phyloP scores from a whole-genome alignment of 2,888 invertebrate species.

The Heteropelma amictum region DNA sequence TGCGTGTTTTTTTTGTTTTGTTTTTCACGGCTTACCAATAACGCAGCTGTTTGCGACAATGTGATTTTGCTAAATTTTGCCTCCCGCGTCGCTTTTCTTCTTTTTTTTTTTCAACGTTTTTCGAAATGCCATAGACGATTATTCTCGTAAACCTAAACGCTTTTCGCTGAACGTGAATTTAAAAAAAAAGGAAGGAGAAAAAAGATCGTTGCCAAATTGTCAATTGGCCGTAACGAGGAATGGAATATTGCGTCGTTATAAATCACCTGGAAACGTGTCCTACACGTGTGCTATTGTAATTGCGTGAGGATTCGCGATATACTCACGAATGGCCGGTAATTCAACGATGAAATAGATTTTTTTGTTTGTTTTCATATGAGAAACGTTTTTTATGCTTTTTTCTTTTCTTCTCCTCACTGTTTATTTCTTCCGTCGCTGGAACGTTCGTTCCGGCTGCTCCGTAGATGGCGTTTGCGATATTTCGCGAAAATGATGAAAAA shows the following conservation, averaged over 20 bases:
- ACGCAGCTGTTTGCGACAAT: slow-evolving; percentile 49
- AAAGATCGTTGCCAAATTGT: slow-evolving; percentile 17
- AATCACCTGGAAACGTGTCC: not conserved
- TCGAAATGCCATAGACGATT: slow-evolving; percentile 7
- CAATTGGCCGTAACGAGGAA: not conserved
- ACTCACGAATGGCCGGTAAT: too few relatives aligned
- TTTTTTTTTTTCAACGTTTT: too few relatives aligned
- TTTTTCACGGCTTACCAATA: slow-evolving; percentile 53
- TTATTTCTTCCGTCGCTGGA: too few relatives aligned
- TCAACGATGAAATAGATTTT: slow-evolving; percentile 24
- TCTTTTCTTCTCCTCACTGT: not conserved
- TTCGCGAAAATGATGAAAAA: too few relatives aligned
- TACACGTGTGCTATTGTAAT: not conserved
- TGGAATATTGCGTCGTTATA: not conserved
- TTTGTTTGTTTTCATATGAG: slow-evolving; percentile 26
- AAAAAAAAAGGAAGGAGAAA: too few relatives aligned
- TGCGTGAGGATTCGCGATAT: not conserved
- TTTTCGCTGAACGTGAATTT: too few relatives aligned
- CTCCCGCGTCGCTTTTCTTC: too few relatives aligned
- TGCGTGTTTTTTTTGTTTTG: slow-evolving; percentile 54
- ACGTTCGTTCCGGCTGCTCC: too few relatives aligned
- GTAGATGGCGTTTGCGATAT: too few relatives aligned
- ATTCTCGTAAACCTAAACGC: too few relatives aligned
- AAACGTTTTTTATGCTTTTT: not conserved
- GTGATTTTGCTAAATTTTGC: too few relatives aligned